Conservation (phyloP, 2,888 invertebrate species). For the Laothoe populi region DNA sequence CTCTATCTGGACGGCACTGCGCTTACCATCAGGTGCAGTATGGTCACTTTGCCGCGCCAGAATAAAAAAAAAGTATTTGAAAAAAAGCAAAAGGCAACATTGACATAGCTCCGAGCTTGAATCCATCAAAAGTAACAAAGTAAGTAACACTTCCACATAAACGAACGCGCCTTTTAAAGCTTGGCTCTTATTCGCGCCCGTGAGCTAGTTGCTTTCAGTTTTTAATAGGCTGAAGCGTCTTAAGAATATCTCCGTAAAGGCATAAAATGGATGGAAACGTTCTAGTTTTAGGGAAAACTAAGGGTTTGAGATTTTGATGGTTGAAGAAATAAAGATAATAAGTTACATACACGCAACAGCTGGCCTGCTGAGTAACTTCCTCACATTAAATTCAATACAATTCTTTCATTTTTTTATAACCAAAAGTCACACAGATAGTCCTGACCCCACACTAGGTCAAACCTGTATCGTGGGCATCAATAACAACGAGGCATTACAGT, state of each 20-base stretch:
- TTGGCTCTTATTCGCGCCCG: background rate
- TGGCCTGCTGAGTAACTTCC: too few species aligned
- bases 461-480: too few species aligned
- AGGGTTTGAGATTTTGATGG: background rate
- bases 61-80: background rate
- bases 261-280: constrained; percentile 3
- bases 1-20: too few species aligned
- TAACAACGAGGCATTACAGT: too few species aligned
- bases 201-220: constrained; percentile 21
- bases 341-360: too few species aligned
- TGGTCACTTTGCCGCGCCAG: too few species aligned
- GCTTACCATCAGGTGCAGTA: too few species aligned
- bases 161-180: constrained; percentile 19
- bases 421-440: too few species aligned
- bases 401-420: too few species aligned
- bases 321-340: background rate
- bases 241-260: constrained; percentile 6
- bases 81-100: background rate
- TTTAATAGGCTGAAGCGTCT: constrained; percentile 23
- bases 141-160: constrained; percentile 16
- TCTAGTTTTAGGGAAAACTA: background rate
- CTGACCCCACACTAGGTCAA: too few species aligned
- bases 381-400: too few species aligned
- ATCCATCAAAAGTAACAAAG: constrained; percentile 21
- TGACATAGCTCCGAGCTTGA: background rate